Evolutionary conservation across 1,140 invertebrate genomes (phyloP).

Genomic region (Oryctes rhinoceros): DNA sequence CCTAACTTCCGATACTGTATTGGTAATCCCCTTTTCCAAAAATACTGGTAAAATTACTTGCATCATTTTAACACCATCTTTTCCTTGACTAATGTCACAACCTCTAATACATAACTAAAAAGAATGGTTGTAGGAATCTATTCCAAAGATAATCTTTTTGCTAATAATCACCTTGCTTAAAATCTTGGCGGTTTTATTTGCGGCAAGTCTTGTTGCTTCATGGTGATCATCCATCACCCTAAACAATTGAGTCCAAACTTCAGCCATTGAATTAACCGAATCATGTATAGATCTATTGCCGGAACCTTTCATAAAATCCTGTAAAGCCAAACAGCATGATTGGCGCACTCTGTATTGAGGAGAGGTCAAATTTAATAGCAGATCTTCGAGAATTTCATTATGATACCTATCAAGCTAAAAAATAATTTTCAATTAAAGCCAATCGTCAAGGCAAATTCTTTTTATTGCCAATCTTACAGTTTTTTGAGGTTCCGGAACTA

Average conservation of each 20-base stretch:
- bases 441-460: background rate
- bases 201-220: conserved; percentile 83
- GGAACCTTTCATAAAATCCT: conserved; percentile 76
- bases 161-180: conserved; percentile 75
- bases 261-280: conserved; percentile 67
- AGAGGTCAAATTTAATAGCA: conserved; percentile 82
- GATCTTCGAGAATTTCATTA: conserved; percentile 84
- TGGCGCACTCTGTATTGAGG: conserved; percentile 88
- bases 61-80: conserved; percentile 79
- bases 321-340: conserved; percentile 87
- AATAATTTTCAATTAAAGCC: conserved; percentile 48
- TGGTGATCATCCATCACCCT: conserved; percentile 94
- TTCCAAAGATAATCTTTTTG: background rate
- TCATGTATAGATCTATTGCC: conserved; percentile 59
- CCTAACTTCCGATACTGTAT: conserved; percentile 81
- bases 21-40: conserved; percentile 80
- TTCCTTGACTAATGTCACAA: conserved; percentile 79
- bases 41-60: conserved; percentile 81
- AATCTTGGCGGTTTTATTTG: conserved; percentile 77
- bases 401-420: conserved; percentile 85
- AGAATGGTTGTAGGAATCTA: conserved; percentile 25
- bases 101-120: conserved; percentile 78
- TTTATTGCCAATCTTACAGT: conserved; percentile 66
- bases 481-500: conserved; percentile 87
- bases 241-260: conserved; percentile 85